Conservation (phyloP, 1,140 invertebrate species). For the Drosophila malerkotliana region DNA sequence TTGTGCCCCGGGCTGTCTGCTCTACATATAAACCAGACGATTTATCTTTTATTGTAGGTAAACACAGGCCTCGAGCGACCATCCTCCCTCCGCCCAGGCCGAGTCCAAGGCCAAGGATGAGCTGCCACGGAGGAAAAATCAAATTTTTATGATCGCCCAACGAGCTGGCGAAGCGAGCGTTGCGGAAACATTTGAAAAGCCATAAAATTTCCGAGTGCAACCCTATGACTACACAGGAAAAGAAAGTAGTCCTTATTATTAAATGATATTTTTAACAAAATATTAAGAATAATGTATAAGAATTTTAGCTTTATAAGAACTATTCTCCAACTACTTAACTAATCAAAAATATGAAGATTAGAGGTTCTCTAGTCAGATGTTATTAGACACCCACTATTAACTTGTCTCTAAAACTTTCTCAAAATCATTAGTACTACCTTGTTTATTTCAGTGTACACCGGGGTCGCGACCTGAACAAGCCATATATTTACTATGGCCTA, state of each 20-base stretch:
- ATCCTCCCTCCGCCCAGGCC: constrained; percentile 18
- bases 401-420: too few relatives aligned
- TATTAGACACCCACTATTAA: too few relatives aligned
- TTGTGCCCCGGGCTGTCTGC: constrained; percentile 63
- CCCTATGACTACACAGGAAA: constrained; percentile 54
- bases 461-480: constrained; percentile 22
- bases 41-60: constrained; percentile 79
- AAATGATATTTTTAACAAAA: not conserved
- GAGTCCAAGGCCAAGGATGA: constrained; percentile 74
- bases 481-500: constrained; percentile 7
- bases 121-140: constrained; percentile 53
- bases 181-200: constrained; percentile 81
- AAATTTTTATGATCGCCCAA: constrained; percentile 68
- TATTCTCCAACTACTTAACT: too few relatives aligned
- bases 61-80: constrained; percentile 53
- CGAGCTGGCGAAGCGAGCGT: constrained; percentile 29
- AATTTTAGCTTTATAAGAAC: too few relatives aligned
- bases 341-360: too few relatives aligned
- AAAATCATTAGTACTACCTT: not conserved
- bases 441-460: constrained; percentile 11
- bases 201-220: constrained; percentile 64
- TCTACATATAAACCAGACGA: constrained; percentile 79
- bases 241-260: constrained; percentile 2
- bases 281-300: not conserved
- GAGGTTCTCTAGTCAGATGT: too few relatives aligned